Conservation (phyloP, 2,888 invertebrate genomes). For the Nudaria mundana region DNA sequence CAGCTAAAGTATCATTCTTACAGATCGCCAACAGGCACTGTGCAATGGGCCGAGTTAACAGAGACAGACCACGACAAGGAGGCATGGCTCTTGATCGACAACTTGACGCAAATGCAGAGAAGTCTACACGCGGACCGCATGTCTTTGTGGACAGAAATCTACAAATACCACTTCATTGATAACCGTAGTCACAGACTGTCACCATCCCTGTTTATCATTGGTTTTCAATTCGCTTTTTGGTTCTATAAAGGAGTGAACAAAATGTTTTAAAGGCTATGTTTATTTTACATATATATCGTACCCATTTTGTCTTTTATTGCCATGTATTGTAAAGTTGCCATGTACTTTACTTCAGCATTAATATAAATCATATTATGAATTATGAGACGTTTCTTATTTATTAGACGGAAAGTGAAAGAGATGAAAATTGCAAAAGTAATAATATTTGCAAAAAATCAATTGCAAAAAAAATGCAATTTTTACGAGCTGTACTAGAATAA, state of each 20-base stretch:
- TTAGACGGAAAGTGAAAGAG: too few relatives aligned
- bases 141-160: constrained; percentile 55
- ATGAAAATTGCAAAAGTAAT: too few relatives aligned
- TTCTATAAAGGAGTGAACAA: constrained; percentile 21
- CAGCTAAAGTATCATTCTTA: too few relatives aligned
- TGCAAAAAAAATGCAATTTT: too few relatives aligned
- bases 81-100: constrained; percentile 48
- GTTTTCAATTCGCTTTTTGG: constrained; percentile 27
- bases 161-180: constrained; percentile 55
- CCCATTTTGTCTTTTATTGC: too few relatives aligned
- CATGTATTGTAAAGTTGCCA: constrained; percentile 19
- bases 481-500: too few relatives aligned
- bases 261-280: constrained; percentile 11
- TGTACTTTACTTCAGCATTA: constrained; percentile 41
- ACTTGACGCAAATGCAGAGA: constrained; percentile 16
- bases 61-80: constrained; percentile 36
- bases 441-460: too few relatives aligned
- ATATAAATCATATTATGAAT: constrained; percentile 22
- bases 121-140: constrained; percentile 52
- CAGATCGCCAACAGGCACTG: constrained; percentile 45
- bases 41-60: constrained; percentile 44
- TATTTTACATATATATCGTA: too few relatives aligned
- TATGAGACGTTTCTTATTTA: not conserved
- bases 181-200: constrained; percentile 21
- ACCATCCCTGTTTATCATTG: constrained; percentile 18